Evolutionary conservation across 2,888 invertebrate species (phyloP), one percentile per base, ranked within the genome.

Genomic region (Campaea margaritaria): DNA sequence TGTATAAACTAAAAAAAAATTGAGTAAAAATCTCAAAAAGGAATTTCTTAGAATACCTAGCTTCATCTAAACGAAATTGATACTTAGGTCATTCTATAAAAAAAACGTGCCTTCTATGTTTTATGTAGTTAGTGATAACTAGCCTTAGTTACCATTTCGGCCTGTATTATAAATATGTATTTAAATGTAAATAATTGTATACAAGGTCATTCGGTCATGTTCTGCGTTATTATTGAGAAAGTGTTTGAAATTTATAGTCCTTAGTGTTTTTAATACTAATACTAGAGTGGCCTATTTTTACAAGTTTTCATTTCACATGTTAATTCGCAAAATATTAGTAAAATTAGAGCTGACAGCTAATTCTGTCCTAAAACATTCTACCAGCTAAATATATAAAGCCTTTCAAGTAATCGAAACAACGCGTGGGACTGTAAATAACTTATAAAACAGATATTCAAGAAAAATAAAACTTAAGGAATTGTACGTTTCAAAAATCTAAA

Each of bases 91-190:
- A 80, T 85, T 81, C 81, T 89, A 79, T 86, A 81, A 80, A 87
- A 80, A 87, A 39, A 82, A 89, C 89, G 91, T 91, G 91, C 91
- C 91, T 91, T 91, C 86, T 89, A 79, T 81, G 84, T 85, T 88
- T 83, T 86, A 56, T 51, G 82, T 89, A 89, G 86, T 74, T 82
- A 83, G 79, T 74, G 58, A 75, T 78, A 62, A 58, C 73, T 83
- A 80, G 78, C 62, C 60, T 74, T 86, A 87, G 86, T 82, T 75
- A 79, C 78, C 76, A 73, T 82, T 53, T 85, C 72, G 85, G 79
- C 81, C 78, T 86, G 83, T 83, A 73, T 80, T 79, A 79, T 81
- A 81, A 53, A 81, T 77, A 85, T 80, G 74, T 76, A 80, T 72
- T 61, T 75, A 3, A 72, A 70, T 79, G 77, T 78, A 79, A 74